Base-by-base conservation (phyloP, 2,797 vertebrate genomes). In the Octomys mimax region DNA sequence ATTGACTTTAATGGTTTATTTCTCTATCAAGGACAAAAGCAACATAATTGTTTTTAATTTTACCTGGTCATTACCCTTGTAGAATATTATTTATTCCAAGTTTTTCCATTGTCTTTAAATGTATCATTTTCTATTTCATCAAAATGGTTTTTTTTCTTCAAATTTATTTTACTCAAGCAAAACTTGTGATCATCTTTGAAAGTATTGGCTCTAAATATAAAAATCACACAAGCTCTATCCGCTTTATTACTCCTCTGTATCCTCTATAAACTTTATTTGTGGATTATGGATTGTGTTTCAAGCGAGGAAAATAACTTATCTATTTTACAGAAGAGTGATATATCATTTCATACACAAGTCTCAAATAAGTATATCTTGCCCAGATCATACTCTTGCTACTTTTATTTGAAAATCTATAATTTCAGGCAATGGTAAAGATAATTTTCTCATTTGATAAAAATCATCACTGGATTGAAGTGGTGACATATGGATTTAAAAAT, bases 11-110 rank as follows among this genome's bases (percentile, higher is more conserved):
- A 84, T 64, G 31, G 14, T 21, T 92, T 73, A 64, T 85, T 68
- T 89, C 11, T 87, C 46, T 94, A 89, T 54, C 6, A 10, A 10
- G 77, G 59, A 39, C 14, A 16, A 75, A 33, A 57, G 24, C 93
- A 95, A 88, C 73, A 62, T 1, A 88, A 70, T 9, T 95, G 49
- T 52, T 81, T 93, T 87, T 52, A 84, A 87, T 91, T 97, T 94
- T 94, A 64, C 42, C n/a, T 91, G 78, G 59, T 31, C 11, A 82
- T 85, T 96, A 0, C 9, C 4, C 33, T 62, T 33, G 46, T 5
- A 91, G 28, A 57, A 86, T 4, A 94, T 36, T 52, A 57, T 52
- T 71, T 66, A 92, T 84, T 78, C 4, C 21, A 82, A 31, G 33
- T 89, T 66, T 94, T 28, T 21, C 14, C 8, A 46, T 12, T 62